Base-by-base conservation (phyloP, 1,140 invertebrate genomes). In the Apis cerana region DNA sequence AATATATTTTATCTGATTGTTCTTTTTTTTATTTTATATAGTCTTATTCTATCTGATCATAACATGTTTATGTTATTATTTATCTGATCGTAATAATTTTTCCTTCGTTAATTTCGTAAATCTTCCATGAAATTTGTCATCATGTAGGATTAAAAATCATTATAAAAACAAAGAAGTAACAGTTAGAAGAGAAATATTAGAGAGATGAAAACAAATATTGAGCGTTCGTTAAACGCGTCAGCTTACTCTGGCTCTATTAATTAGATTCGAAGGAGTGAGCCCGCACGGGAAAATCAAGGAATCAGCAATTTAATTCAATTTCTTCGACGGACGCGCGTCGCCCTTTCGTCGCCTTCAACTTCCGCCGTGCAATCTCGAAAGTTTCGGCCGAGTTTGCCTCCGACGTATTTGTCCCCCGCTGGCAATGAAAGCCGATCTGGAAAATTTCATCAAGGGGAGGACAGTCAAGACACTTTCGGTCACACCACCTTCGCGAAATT, bases 291-390 rank as follows among this genome's bases (percentile, higher is more conserved):
- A 52, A 78, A 84, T 87, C 71, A 83, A 77, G 77, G 62, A 84
- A 83, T 87, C 85, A 80, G 85, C 76, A n/a, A 83, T 75, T 87
- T 84, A 79, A 87, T 87, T 86, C 62, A 64, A 87, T 84, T 77
- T 74, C 80, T 75, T 58, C 17, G 17, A 43, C 33, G 62, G 17
- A 56, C 17, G 27, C 27, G 17, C 54, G 15, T 48, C 64, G 64
- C 27, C 19, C 59, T 71, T 52, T 23, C 54, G 48, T 56, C 21
- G 50, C 15, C 11, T 21, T 23, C 23, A 82, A 70, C 33, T 86
- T 79, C 15, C 56, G 61, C 27, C 75, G 59, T 23, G 67, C 86
- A 74, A 87, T 80, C 68, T 75, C 50, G 62, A 81, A 88, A 88
- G 65, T 88, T 88, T 82, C 74, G 61, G 33, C 67, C n/a, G 67